Conservation (phyloP, 2,113 vertebrate genomes). For the Sander vitreus region DNA sequence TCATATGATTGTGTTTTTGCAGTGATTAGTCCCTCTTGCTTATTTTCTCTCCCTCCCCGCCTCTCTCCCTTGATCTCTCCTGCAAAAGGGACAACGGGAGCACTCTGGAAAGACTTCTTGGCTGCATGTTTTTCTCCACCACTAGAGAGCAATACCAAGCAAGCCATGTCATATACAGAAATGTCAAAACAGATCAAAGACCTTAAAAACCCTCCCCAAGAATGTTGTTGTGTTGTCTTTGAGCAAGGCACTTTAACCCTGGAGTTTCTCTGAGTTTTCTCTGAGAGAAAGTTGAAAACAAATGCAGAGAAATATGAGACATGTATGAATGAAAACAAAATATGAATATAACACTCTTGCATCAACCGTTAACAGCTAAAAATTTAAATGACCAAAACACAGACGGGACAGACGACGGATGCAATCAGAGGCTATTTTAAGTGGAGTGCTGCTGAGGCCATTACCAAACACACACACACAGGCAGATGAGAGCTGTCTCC, state of each 20-base stretch:
- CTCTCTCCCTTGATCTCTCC: neutral
- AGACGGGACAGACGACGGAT: constrained; percentile 46
- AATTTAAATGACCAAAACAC: neutral
- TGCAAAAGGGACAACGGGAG: neutral
- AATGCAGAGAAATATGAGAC: neutral
- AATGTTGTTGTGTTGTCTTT: neutral
- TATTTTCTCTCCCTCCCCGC: neutral
- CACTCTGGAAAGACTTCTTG: no score
- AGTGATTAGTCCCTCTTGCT: constrained; percentile 8
- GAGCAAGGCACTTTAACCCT: no score
- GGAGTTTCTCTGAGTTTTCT: neutral
- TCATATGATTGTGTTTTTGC: constrained; percentile 72
- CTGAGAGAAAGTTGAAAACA: neutral
- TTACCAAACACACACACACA: constrained; percentile 17
- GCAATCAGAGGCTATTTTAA: constrained; percentile 55
- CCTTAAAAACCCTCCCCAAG: neutral
- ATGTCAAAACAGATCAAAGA: neutral
- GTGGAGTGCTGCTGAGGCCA: constrained; percentile 61
- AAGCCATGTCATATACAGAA: neutral
- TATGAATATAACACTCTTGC: neutral
- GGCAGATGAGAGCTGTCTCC: constrained; percentile 35
- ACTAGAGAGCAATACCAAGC: constrained; percentile 26
- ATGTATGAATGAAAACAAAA: neutral
- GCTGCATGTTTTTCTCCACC: constrained; percentile 9
- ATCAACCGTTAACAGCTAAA: neutral